phyloP scores from a whole-genome alignment of 30 jellyfish, hydroid and myxozoan genomes.

The Hydractinia symbiolongicarpus region DNA sequence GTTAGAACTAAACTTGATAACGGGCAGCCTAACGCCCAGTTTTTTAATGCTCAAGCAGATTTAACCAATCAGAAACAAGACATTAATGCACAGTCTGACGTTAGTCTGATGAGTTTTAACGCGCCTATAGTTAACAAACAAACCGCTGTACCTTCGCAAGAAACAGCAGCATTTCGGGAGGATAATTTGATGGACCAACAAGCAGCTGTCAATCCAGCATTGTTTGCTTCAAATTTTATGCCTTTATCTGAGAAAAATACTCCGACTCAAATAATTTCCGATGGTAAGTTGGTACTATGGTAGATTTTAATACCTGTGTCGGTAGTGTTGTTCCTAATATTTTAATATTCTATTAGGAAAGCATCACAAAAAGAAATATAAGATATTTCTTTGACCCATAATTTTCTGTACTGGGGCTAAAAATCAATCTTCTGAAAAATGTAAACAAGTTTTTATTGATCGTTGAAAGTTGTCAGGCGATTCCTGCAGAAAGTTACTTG shows the following conservation, averaged over 20 bases:
- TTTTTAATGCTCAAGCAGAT: too few species aligned
- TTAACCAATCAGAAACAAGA: neutral
- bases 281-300: neutral
- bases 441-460: too few species aligned
- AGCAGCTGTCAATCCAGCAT: constrained; percentile 28
- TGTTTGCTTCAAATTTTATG: constrained; percentile 3
- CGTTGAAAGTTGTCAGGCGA: too few species aligned
- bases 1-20: neutral
- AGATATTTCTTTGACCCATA: too few species aligned
- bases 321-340: too few species aligned
- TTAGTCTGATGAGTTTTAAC: neutral
- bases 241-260: constrained; percentile 1
- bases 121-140: neutral
- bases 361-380: too few species aligned
- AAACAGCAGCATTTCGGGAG: neutral
- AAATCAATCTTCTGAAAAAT: too few species aligned
- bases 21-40: too few species aligned
- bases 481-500: too few species aligned
- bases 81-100: neutral
- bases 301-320: too few species aligned
- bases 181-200: constrained; percentile 15
- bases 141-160: neutral
- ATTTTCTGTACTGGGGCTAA: too few species aligned
- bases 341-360: too few species aligned
- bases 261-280: neutral